Evolutionary conservation across 2,797 vertebrate species (phyloP).

Genomic region (Arnoldichthys spilopterus): DNA sequence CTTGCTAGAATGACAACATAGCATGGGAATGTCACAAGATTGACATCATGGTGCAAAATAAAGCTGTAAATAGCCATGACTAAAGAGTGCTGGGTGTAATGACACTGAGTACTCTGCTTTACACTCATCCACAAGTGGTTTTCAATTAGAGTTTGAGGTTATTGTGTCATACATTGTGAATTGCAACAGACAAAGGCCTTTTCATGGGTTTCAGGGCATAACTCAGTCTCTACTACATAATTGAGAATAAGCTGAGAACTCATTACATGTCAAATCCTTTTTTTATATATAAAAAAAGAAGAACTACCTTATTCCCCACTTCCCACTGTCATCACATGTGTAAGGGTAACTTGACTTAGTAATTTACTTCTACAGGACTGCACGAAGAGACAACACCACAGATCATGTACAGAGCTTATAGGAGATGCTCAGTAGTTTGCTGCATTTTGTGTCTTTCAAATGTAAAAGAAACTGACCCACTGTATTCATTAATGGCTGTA

Average conservation of each 20-base stretch:
- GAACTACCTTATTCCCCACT: conserved; percentile 23
- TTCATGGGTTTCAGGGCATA: background rate
- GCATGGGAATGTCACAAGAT: conserved; percentile 50
- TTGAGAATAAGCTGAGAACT: background rate
- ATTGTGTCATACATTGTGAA: conserved; percentile 29
- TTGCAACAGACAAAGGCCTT: background rate
- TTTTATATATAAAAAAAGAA: background rate
- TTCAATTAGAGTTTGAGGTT: conserved; percentile 29
- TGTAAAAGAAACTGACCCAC: background rate
- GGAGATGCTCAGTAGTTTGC: background rate
- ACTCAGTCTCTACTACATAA: background rate
- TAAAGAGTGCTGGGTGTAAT: conserved; percentile 57
- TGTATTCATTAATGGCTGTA: background rate
- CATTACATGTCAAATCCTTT: background rate
- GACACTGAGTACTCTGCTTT: conserved; percentile 54
- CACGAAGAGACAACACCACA: background rate
- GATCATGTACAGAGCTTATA: background rate
- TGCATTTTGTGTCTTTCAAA: background rate
- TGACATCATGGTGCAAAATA: conserved; percentile 59
- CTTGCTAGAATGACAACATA: conserved; percentile 35
- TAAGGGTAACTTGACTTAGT: background rate
- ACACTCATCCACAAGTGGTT: conserved; percentile 21
- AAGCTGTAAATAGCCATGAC: conserved; percentile 63
- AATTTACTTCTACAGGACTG: conserved; percentile 1
- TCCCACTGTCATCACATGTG: conserved; percentile 11